Base-by-base conservation (phyloP, 1,140 invertebrate genomes). In the Micrasema longulum region DNA sequence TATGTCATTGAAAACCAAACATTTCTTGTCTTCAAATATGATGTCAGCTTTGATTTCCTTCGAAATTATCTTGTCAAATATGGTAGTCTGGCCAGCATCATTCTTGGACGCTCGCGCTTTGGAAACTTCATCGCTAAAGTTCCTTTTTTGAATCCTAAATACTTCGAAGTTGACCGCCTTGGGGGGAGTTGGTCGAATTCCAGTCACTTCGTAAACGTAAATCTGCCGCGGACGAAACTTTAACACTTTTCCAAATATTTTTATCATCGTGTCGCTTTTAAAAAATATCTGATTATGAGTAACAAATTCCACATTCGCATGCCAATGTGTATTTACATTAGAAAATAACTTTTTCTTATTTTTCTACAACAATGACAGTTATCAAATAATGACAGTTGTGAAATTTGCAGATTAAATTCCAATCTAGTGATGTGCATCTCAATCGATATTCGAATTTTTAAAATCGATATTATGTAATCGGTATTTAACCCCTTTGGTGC, bases 11-110 rank as follows among this genome's bases (percentile, higher is more conserved):
- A 96, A 95, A 11, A 92, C 94, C 14, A 95, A 79, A 80, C 91
- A 92, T 80, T 90, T 75, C 12, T 93, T 89, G 85, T 95, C 92
- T 81, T 95, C 92, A 80, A 91, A 91, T 65, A 95, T 88, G 67
- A 95, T 92, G 75, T 93, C 90, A 1, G 92, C 91, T 68, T 91
- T 91, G 52, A 96, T 92, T 77, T 91, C 86, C 78, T 90, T 90
- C 9, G 90, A 87, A 43, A 95, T 87, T 70, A 96, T 95, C 82
- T 92, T 93, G 74, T 89, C 88, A 79, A 95, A 96, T 71, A 96
- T 93, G 0, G 92, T 95, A 38, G 80, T 80, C 35, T 82, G 79
- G 35, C 78, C 76, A 35, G 77, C 63, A 12, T 78, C 77, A 2
- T 78, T 74, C 53, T 78, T 80, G 41, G 79, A 78, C 0, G 78